Percentiles rank a stretch among this genome's conserved stretches.
Evolutionary conservation across 1,140 invertebrate genomes (phyloP).

Genomic region (Chymomyza costata): DNA sequence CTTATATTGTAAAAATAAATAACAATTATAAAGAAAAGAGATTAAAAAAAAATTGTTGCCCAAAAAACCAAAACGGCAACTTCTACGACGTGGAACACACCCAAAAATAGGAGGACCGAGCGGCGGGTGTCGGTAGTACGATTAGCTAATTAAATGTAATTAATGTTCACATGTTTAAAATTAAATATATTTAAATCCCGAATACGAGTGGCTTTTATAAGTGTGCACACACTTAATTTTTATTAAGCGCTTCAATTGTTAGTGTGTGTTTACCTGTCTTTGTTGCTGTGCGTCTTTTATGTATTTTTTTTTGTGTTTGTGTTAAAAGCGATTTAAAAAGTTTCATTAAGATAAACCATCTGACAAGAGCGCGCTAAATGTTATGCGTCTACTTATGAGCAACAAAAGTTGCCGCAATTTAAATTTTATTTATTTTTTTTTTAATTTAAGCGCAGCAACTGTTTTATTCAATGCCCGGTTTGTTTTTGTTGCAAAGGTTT

Average conservation of each 20-base stretch:
- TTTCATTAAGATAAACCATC: constrained; percentile 65
- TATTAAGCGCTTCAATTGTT: no score
- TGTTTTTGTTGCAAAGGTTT: no score
- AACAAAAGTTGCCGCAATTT: constrained; percentile 62
- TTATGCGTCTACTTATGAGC: constrained; percentile 10
- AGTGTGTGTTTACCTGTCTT: background rate
- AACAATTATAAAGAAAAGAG: constrained; percentile 1
- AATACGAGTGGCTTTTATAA: constrained; percentile 53
- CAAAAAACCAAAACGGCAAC: constrained; percentile 53
- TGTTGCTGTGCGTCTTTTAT: background rate
- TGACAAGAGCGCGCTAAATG: background rate
- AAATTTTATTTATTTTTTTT: constrained; percentile 37
- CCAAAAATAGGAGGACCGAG: constrained; percentile 13
- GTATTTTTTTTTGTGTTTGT: background rate
- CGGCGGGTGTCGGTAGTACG: constrained; percentile 5
- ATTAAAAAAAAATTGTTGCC: background rate
- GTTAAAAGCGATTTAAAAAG: constrained; percentile 65
- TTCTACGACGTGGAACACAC: constrained; percentile 21
- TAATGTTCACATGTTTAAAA: constrained; percentile 69
- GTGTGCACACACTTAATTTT: constrained; percentile 34
- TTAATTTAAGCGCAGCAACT: constrained; percentile 41
- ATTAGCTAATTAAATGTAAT: constrained; percentile 66
- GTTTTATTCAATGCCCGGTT: no score
- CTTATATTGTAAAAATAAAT: no score
- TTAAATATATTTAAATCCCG: constrained; percentile 68